Base-by-base conservation (phyloP, 1,140 invertebrate species). In the Drosophila fuyamai region DNA sequence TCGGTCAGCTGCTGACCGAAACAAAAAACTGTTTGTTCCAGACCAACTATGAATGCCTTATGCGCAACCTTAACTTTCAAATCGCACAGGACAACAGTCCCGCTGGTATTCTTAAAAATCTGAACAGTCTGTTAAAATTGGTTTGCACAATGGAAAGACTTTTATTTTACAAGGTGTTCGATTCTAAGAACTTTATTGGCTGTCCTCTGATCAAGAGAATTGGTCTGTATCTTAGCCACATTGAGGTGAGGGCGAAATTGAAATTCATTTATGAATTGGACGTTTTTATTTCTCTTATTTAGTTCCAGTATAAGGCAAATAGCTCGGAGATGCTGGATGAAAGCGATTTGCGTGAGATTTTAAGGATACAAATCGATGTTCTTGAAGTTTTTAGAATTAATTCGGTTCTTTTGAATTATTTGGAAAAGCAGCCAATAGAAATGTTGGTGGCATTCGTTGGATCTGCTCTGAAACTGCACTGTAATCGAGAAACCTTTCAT, bases 191-290 rank as follows among this genome's bases (percentile, higher is more conserved):
- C 27, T 65, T 74, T 35, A 12, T 5, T n/a, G 58, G 63, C 3
- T 92, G 91, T 54, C 86, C 90, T 4, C 50, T 92, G 5, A 91
- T 92, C 1, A 92, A 92, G 27, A 76, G 90, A 27, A 78, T 92
- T 32, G 91, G 91, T 12, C 68, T 92, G 8, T 92, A 86, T 46
- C 67, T 92, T 5, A 92, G 84, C 38, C 86, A 91, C 38, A 79
- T 84, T 10, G 85, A 89, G 63, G 83, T 81, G n/a, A 1, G 54
- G 35, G 1, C 6, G n/a, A n/a, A 3, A 1, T 1, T 1, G 0
- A 12, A 4, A 9, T 4, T 35, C 3, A 2, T 36, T 38, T 29
- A 1, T 32, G 0, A 35, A 14, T 7, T 40, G 27, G 0, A 18
- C 4, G 4, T 40, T 9, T 23, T 38, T 38, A n/a, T 41, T 51